These are phyloP conservation scores for Natator depressus DNA, from an alignment of 2,113 vertebrate species.

Conservation along the genomic window DNA sequence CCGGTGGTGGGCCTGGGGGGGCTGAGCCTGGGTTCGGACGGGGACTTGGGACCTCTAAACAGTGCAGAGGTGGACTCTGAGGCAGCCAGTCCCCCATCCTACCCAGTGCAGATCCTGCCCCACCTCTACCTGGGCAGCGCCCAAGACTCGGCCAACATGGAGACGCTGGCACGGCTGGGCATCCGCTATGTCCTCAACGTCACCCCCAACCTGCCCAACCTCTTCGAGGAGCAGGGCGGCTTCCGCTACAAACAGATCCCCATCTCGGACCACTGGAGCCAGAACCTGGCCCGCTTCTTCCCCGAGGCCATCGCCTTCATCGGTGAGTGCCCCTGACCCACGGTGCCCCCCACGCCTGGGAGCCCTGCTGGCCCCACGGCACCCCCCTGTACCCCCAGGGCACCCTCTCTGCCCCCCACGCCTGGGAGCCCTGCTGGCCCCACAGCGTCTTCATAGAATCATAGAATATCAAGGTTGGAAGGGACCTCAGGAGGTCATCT, in stretches of 20 bases:
- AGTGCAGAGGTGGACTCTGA: constrained; percentile 83
- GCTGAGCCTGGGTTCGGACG: constrained; percentile 84
- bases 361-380: neutral
- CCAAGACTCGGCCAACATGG: constrained; percentile 87
- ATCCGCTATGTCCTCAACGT: constrained; percentile 92
- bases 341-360: neutral
- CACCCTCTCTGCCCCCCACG: neutral
- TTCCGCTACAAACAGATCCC: constrained; percentile 94
- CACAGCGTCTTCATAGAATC: neutral
- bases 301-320: constrained; percentile 91
- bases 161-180: constrained; percentile 84
- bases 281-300: constrained; percentile 91
- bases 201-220: constrained; percentile 91
- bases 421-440: neutral
- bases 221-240: constrained; percentile 88
- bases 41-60: constrained; percentile 81
- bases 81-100: constrained; percentile 81
- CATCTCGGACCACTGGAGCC: constrained; percentile 93
- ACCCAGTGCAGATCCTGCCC: constrained; percentile 90
- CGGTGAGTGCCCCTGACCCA: constrained; percentile 62
- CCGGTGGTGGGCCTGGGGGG: constrained; percentile 87
- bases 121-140: constrained; percentile 92
- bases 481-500: too few species aligned
- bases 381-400: neutral
- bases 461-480: too few species aligned